phyloP scores from a whole-genome alignment of 2,113 vertebrate genomes.

The Dinomys branickii region DNA sequence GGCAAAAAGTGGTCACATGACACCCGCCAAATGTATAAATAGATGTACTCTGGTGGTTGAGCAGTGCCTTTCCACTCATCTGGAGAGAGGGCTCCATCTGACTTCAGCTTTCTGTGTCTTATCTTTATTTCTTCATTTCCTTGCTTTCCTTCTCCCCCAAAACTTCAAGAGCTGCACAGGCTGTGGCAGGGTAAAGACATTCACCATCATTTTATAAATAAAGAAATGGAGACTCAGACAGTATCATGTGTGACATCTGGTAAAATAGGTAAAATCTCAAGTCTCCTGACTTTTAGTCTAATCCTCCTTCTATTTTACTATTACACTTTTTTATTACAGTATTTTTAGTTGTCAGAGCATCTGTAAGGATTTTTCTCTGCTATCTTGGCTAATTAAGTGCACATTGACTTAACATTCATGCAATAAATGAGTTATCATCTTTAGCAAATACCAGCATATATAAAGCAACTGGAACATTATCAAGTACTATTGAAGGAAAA shows the following conservation, averaged over 20 bases:
- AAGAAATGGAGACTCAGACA: background rate
- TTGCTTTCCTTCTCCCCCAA: no score
- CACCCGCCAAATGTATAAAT: no score
- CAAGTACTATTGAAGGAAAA: constrained; percentile 51
- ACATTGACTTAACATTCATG: background rate
- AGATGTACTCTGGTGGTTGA: no score
- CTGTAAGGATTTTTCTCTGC: background rate
- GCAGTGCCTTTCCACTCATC: no score
- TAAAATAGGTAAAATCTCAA: background rate
- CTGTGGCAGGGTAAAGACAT: background rate
- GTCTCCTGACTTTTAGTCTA: background rate
- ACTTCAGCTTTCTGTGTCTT: no score
- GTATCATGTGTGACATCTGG: background rate
- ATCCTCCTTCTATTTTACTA: background rate
- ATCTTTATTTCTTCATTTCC: no score
- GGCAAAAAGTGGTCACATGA: no score
- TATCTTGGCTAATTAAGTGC: constrained; percentile 20
- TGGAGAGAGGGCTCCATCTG: no score
- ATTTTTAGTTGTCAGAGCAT: background rate
- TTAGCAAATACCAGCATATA: constrained; percentile 34
- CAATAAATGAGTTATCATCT: background rate
- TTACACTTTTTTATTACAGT: background rate
- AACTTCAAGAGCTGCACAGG: no score
- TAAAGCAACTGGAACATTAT: constrained; percentile 48
- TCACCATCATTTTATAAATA: background rate